These are phyloP conservation scores for Anarrhichthys ocellatus DNA, from an alignment of 2,113 vertebrate species.

Conservation along the genomic window DNA sequence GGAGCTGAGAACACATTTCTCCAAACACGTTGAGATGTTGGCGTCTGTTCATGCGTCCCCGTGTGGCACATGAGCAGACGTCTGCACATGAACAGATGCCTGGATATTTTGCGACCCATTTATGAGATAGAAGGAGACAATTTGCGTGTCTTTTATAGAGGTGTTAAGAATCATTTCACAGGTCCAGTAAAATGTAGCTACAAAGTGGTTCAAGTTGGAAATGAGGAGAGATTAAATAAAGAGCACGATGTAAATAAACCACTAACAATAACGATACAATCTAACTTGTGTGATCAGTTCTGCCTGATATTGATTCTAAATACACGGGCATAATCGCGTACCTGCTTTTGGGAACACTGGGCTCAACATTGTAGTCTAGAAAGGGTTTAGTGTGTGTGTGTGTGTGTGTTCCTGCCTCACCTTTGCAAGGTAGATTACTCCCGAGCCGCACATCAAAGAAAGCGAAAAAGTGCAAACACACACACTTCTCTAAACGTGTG, in stretches of 20 bases:
- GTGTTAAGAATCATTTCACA: constrained; percentile 15
- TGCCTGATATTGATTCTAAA: not conserved
- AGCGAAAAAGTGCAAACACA: constrained; percentile 51
- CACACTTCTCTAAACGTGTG: constrained; percentile 32
- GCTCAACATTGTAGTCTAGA: constrained; percentile 48
- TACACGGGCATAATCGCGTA: not conserved
- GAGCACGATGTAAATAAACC: not conserved
- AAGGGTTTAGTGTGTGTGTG: constrained; percentile 35
- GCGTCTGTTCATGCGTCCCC: not conserved
- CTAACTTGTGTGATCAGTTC: not conserved
- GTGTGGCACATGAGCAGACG: not conserved
- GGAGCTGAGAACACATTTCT: not conserved
- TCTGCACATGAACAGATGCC: constrained; percentile 26
- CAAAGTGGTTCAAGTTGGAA: not conserved
- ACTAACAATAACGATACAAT: not conserved
- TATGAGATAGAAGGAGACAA: not conserved
- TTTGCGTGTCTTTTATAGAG: not conserved
- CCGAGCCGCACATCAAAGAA: constrained; percentile 66
- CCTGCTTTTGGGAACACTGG: constrained; percentile 15
- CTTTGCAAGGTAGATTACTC: constrained; percentile 49
- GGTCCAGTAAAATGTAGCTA: not conserved
- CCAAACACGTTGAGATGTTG: constrained; percentile 8
- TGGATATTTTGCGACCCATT: not conserved
- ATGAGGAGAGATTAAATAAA: not conserved
- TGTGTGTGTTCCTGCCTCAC: constrained; percentile 36